Evolutionary conservation across 2,888 invertebrate genomes (phyloP), one percentile per base, ranked within the genome.

Genomic region (Callinectes sapidus): DNA sequence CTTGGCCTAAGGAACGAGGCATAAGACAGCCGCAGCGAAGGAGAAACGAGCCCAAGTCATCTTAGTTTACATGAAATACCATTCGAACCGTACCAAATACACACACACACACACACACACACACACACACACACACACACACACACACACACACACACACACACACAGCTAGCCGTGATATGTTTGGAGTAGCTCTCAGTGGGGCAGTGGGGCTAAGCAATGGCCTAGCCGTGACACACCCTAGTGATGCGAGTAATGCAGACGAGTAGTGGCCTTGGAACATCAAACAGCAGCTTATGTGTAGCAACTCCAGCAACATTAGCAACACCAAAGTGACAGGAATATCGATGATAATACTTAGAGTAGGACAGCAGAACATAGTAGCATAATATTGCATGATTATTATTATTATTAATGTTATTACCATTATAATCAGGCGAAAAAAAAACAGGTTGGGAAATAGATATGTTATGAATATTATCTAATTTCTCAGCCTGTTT

Each of bases 21-120:
- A 54, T 10, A 13, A 42, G 16, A 16, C 0, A 42, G 48, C 39
- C 10, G 28, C 14, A 42, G 87, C 14, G 87, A 18, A 8, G 10
- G 66, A 66, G 18, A n/a, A 13, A 35, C 32, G 32, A 16, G 14
- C 32, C 77, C 32, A 35, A 28, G 3, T 81, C 14, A n/a, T 8
- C n/a, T 28, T n/a, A 23, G 71, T 71, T 28, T 81, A 1, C 13
- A 81, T 35, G 32, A 71, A 28, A 28, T 35, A 35, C 77, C 77
- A 81, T 32, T n/a, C 66, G 6, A n/a, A 42, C 42, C 42, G 42
- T 42, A 42, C 42, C 42, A 3, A 42, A 71, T n/a, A n/a, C n/a
- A n/a, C n/a, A 71, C 66, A 71, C 66, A 71, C 66, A 71, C 66
- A 71, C 66, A 71, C n/a, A 71, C 66, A 71, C 66, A 71, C 66